A percentile compares a stretch with the other conserved stretches of the same genome.
These are phyloP conservation scores for Cuculus canorus DNA, from an alignment of 2,797 vertebrate genomes.

Conservation along the genomic window DNA sequence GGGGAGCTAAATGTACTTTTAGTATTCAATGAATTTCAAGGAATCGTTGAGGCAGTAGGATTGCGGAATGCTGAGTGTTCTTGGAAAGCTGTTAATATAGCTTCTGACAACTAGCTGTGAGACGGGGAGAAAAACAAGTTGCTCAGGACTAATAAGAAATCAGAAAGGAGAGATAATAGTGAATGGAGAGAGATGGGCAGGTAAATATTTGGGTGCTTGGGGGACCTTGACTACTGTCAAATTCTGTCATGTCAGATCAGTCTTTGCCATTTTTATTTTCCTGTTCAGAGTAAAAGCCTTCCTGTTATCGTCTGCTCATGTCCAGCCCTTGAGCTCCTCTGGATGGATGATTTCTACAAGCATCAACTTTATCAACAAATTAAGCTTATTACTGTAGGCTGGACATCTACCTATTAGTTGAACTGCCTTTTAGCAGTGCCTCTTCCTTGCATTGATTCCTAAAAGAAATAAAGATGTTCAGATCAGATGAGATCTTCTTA, in stretches of 20 bases:
- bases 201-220: background rate
- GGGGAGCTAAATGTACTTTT: background rate
- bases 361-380: background rate
- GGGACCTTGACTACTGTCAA: background rate
- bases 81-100: background rate
- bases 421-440: background rate
- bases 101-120: background rate
- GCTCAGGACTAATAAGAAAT: background rate
- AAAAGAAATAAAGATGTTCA: background rate
- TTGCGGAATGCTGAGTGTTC: background rate
- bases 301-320: background rate
- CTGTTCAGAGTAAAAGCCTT: background rate
- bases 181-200: background rate
- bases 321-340: background rate
- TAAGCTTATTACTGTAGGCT: background rate
- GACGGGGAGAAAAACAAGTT: background rate
- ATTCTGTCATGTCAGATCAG: background rate
- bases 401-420: background rate
- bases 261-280: background rate
- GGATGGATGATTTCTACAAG: background rate
- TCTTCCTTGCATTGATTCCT: background rate
- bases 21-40: background rate
- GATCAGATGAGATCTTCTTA: rapidly evolving
- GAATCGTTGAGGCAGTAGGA: background rate
- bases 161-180: background rate